phyloP scores from a whole-genome alignment of 2,113 vertebrate species.

The Anser brachyrhynchus region DNA sequence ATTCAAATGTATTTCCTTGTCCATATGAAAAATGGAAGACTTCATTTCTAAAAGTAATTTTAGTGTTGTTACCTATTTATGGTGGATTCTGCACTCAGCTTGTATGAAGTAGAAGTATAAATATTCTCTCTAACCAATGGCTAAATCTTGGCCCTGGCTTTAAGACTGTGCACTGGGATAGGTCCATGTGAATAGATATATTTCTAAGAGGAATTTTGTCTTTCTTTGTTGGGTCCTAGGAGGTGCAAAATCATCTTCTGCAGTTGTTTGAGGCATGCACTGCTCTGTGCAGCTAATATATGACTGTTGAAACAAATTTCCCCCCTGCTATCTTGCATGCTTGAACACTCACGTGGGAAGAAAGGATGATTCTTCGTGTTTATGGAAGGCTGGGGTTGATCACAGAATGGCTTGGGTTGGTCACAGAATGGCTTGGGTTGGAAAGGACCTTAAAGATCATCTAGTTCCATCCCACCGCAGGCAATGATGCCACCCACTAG shows the following conservation, averaged over 20 bases:
- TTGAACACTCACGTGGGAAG: neutral
- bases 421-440: too few species aligned
- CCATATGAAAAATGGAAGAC: neutral
- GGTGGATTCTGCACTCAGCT: neutral
- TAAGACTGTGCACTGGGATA: neutral
- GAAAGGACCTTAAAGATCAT: too few species aligned
- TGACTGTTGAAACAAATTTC: neutral
- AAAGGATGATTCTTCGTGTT: neutral
- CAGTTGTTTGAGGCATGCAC: neutral
- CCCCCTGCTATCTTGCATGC: too few species aligned
- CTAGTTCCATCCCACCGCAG: too few species aligned
- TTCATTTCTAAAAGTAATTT: conserved; percentile 39
- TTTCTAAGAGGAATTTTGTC: neutral
- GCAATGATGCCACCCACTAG: too few species aligned
- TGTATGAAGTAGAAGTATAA: neutral
- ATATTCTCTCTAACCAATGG: neutral
- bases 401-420: too few species aligned
- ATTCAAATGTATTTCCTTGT: conserved; percentile 16
- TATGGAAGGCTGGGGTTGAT: too few species aligned
- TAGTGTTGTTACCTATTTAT: neutral
- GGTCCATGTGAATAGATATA: neutral
- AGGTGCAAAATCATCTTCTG: neutral
- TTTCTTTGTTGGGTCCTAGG: neutral
- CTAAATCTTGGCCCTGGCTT: neutral
- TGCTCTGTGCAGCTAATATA: neutral